Evolutionary conservation across 2,113 vertebrate genomes (phyloP), one percentile per base, ranked within the genome.

Genomic region (Gracilinanus agilis): DNA sequence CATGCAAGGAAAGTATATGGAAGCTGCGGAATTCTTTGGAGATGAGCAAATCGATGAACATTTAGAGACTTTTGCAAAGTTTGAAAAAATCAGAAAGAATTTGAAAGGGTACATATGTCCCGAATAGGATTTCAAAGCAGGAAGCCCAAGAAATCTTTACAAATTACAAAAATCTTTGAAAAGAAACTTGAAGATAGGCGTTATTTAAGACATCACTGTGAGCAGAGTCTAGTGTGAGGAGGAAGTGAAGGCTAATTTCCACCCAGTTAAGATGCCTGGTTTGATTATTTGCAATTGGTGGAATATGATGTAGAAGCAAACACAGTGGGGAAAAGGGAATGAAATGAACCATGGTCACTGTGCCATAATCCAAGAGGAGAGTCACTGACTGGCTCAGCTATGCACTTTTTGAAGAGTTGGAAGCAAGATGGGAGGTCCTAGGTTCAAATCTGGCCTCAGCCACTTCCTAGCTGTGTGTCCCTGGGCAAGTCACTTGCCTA

Each of bases 211-310:
- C 44, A 99, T 99, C 92, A 99, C 99, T 9, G 99, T 99, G 97
- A 99, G 98, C 98, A 99, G 99, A 54, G 99, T 99, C 98, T 99
- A 99, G 96, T 99, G 99, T 21, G 99, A 99, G 97, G 99, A 99
- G 96, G 99, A 99, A 96, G 99, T 99, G 94, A 99, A 99, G 99
- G 99, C 99, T 0, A 99, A 99, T 90, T 54, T 98, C 99, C 99
- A 2, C 99, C 99, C 96, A 99, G 99, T 97, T 99, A 99, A 0
- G 99, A 99, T 0, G 99, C 99, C 0, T 99, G 99, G 99, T 99
- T 99, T 7, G 99, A 99, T 96, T 99, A 99, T 97, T 98, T 99
- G 89, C 98, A 99, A 2, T 96, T 99, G 97, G 99, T 99, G 97
- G 99, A 99, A 98, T 99, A 99, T 0, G 99, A 99, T 0, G 96